Evolutionary conservation across 2,113 vertebrate genomes (phyloP).

Genomic region (Xiphophorus couchianus): DNA sequence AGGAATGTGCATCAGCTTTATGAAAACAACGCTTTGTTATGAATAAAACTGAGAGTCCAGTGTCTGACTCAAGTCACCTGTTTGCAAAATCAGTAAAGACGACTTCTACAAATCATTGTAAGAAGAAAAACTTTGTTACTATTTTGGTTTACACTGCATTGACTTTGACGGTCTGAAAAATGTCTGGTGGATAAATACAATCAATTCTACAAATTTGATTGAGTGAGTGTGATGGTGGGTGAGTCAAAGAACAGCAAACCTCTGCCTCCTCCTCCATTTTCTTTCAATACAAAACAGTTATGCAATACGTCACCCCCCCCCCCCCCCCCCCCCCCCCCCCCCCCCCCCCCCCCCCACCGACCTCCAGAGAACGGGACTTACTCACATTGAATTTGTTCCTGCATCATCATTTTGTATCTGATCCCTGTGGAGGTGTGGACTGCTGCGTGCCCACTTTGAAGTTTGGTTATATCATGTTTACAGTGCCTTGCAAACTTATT

Average conservation of each 20-base stretch:
- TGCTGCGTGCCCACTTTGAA: slow-evolving; percentile 27
- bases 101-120: slow-evolving; percentile 9
- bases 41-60: slow-evolving; percentile 56
- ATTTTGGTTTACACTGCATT: background rate
- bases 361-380: slow-evolving; percentile 30
- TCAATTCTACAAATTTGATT: slow-evolving; percentile 14
- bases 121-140: slow-evolving; percentile 13
- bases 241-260: slow-evolving; percentile 50
- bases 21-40: slow-evolving; percentile 68
- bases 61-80: slow-evolving; percentile 57
- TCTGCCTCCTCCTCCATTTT: slow-evolving; percentile 46
- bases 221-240: slow-evolving; percentile 19
- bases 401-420: slow-evolving; percentile 48
- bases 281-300: slow-evolving; percentile 65
- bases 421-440: slow-evolving; percentile 32
- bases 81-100: slow-evolving; percentile 19
- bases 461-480: slow-evolving; percentile 2
- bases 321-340: fast-evolving
- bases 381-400: slow-evolving; percentile 51
- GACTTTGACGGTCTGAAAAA: slow-evolving; percentile 14
- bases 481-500: background rate
- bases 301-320: slow-evolving; percentile 48
- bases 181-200: slow-evolving; percentile 10
- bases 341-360: too few species aligned
- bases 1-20: slow-evolving; percentile 55